Percentiles rank a stretch among this genome's conserved stretches.
These are phyloP conservation scores for Alsophila aescularia DNA, from an alignment of 2,888 invertebrate species.

Conservation along the genomic window DNA sequence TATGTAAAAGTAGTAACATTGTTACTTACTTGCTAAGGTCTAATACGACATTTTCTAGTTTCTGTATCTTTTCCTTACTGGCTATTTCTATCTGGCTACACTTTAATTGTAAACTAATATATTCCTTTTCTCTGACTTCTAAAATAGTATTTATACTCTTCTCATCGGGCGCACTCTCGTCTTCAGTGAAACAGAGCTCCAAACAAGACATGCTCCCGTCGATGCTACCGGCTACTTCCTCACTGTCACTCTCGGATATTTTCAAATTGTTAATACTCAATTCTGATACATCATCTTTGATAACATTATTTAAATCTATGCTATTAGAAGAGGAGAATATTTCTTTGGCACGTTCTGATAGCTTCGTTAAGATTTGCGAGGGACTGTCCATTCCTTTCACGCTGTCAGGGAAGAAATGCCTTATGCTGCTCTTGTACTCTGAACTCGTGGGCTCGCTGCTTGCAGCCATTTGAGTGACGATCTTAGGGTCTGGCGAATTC, in stretches of 20 bases:
- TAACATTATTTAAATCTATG: conserved; percentile 67
- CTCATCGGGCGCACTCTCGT: conserved; percentile 70
- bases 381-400: conserved; percentile 76
- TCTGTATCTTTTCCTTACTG: conserved; percentile 76
- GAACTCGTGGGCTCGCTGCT: conserved; percentile 77
- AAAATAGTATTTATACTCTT: conserved; percentile 61
- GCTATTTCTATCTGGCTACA: conserved; percentile 73
- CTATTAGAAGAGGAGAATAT: conserved; percentile 78
- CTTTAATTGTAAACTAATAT: conserved; percentile 81
- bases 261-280: conserved; percentile 74
- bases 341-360: conserved; percentile 81
- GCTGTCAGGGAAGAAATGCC: conserved; percentile 79
- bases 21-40: conserved; percentile 86
- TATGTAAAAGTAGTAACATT: background rate
- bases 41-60: conserved; percentile 83
- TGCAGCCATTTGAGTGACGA: conserved; percentile 59
- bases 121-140: conserved; percentile 77
- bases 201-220: conserved; percentile 78
- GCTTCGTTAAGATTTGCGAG: conserved; percentile 73
- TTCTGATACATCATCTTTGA: conserved; percentile 73
- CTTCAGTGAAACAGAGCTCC: conserved; percentile 79
- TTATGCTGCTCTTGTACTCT: conserved; percentile 66
- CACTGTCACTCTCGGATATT: conserved; percentile 80
- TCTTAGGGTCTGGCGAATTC: conserved; percentile 83
- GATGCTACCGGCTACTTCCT: conserved; percentile 76